Base-by-base conservation (phyloP, 2,113 vertebrate genomes). In the Petroica traversi region DNA sequence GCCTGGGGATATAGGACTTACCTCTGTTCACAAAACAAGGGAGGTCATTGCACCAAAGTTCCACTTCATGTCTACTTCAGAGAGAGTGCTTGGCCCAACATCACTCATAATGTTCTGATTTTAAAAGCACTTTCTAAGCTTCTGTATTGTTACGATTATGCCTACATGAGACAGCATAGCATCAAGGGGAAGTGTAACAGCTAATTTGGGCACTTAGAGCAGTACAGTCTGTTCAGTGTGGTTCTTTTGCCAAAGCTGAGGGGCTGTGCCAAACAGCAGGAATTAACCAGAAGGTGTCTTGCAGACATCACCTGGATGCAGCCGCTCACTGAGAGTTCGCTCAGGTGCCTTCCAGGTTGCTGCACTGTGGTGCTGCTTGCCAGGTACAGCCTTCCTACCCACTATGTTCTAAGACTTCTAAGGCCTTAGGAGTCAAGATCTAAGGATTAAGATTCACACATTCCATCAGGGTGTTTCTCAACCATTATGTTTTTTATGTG, bases 121-220 rank as follows among this genome's bases (percentile, higher is more conserved):
- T 86, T 64, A 61, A 72, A 77, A 40, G 22, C 12, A n/a, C 77
- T 85, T 88, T 74, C 40, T 26, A 33, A 63, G 38, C 17, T 89
- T 66, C 12, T 3, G 3, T 74, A 22, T 59, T 1, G 0, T 83
- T 80, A 69, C 4, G 14, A 17, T 45, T 52, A 64, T 0, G 0
- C 33, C 28, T 57, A 7, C 19, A 4, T 54, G 29, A 78, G 73
- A 43, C 59, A 51, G 26, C 38, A 18, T 40, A 75, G 36, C 0
- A 0, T 40, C 61, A n/a, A 58, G 43, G 38, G 12, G 46, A 84
- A 84, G 17, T 22, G 13, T 71, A 49, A 36, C 41, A 81, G 55
- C 51, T 43, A 16, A 19, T n/a, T 17, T 28, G 36, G 48, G 31
- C 84, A 58, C 34, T 49, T 40, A 31, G 7, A 59, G 38, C 59